These are phyloP conservation scores for Coelopa frigida DNA, from an alignment of 1,140 invertebrate genomes.

Conservation along the genomic window DNA sequence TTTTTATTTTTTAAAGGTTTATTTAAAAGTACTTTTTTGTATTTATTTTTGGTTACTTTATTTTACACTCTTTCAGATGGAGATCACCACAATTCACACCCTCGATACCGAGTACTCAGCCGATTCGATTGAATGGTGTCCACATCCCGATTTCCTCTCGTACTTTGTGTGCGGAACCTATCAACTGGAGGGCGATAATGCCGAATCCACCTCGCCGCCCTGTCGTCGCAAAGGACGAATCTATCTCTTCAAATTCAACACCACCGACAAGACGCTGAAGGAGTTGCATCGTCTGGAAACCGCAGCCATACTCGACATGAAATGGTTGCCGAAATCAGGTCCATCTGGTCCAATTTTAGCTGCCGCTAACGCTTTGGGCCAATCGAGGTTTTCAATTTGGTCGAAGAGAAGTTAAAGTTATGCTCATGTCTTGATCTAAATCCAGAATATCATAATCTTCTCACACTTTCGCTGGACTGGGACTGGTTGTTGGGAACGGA, in stretches of 20 bases:
- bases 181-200: conserved; percentile 50
- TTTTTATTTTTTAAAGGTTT: too few species aligned
- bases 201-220: background rate
- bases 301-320: conserved; percentile 69
- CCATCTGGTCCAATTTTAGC: conserved; percentile 48
- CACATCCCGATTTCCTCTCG: conserved; percentile 52
- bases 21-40: too few species aligned
- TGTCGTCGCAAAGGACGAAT: conserved; percentile 44
- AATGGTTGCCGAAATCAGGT: conserved; percentile 57
- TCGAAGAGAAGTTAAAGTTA: conserved; percentile 11
- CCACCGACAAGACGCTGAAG: conserved; percentile 32
- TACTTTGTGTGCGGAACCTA: conserved; percentile 81
- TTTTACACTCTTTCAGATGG: conserved; percentile 18
- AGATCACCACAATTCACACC: conserved; percentile 47
- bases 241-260: conserved; percentile 47
- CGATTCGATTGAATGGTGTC: conserved; percentile 86
- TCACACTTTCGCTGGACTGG: conserved; percentile 71
- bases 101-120: conserved; percentile 68
- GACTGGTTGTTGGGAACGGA: conserved; percentile 28
- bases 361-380: conserved; percentile 52
- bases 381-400: conserved; percentile 53
- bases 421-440: conserved; percentile 33
- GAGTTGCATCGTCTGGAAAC: conserved; percentile 53
- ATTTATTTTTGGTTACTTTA: too few species aligned
- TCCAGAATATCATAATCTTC: conserved; percentile 35